phyloP scores from a whole-genome alignment of 35 echinoderm and acorn worm species.

The Hemicentrotus pulcherrimus region DNA sequence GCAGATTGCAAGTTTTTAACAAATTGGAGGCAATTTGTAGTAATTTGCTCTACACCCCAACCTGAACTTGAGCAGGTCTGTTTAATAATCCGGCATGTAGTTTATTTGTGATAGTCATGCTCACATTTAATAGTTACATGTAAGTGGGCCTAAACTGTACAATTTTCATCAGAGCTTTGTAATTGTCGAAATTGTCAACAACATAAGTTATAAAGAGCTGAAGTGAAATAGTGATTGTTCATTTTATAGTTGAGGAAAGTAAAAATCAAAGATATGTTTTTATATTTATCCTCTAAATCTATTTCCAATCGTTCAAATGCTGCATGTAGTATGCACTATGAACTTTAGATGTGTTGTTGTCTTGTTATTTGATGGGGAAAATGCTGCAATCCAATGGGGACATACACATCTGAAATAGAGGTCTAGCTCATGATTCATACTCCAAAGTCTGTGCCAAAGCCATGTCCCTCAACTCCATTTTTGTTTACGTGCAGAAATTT shows the following conservation, averaged over 20 bases:
- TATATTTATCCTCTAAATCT: too few species aligned
- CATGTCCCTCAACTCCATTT: background rate
- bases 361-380: background rate
- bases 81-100: too few species aligned
- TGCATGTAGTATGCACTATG: background rate
- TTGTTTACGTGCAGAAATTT: background rate
- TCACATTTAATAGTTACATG: too few species aligned
- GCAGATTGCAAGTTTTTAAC: too few species aligned
- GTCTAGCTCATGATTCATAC: background rate
- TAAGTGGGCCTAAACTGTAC: too few species aligned
- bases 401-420: background rate
- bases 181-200: background rate
- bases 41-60: too few species aligned
- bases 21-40: too few species aligned
- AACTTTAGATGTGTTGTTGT: background rate
- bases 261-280: background rate
- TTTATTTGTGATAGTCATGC: too few species aligned
- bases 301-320: too few species aligned
- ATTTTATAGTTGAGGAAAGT: background rate
- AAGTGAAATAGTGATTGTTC: too few species aligned
- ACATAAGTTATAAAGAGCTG: too few species aligned
- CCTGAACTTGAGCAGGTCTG: too few species aligned
- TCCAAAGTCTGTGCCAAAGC: slow-evolving; percentile 1
- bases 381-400: background rate
- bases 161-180: background rate